Conservation (phyloP, 2,113 vertebrate species). For the Elachura formosa region DNA sequence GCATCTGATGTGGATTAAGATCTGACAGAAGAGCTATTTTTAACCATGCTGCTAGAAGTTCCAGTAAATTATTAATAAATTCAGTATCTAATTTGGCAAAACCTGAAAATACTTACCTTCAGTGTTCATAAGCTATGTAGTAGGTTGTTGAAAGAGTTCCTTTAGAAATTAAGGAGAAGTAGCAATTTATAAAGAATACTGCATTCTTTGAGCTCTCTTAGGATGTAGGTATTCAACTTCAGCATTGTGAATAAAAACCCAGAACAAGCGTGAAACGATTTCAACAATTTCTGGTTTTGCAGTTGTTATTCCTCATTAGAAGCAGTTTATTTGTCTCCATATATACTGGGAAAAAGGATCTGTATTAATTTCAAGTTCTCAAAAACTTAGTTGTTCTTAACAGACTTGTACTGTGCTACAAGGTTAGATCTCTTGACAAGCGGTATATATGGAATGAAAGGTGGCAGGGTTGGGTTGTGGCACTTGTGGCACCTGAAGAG, state of each 20-base stretch:
- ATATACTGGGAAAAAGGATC: not conserved
- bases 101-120: not conserved
- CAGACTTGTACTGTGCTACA: not conserved
- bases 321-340: not conserved
- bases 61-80: constrained; percentile 41
- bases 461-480: not conserved
- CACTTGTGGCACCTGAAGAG: not conserved
- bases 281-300: not conserved
- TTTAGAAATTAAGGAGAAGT: not conserved
- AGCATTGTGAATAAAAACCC: not conserved
- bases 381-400: not conserved
- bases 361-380: not conserved
- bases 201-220: not conserved
- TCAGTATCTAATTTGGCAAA: not conserved
- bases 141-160: not conserved
- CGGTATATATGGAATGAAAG: not conserved
- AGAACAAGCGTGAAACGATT: not conserved
- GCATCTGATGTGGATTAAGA: not conserved
- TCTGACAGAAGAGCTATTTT: constrained; percentile 10
- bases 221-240: not conserved
- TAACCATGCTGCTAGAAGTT: not conserved
- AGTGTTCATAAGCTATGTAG: not conserved
- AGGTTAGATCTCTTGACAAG: not conserved
- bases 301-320: not conserved
- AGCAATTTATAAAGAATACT: not conserved